Percentiles rank a stretch among this genome's conserved stretches.
Conservation (phyloP, 2,888 invertebrate genomes). For the Frankliniella intonsa region DNA sequence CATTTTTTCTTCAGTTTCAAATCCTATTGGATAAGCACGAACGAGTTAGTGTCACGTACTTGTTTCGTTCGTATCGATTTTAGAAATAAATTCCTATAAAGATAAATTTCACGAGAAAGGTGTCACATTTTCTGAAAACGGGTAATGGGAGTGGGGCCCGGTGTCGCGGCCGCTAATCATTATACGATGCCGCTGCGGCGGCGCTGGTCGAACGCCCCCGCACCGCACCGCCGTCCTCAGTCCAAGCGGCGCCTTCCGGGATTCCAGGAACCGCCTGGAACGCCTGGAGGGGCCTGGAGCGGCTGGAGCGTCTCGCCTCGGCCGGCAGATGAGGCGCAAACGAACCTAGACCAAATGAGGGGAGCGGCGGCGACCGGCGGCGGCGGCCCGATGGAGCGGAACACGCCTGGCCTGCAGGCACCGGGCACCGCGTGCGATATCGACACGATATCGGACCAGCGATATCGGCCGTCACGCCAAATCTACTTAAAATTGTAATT, state of each 20-base stretch:
- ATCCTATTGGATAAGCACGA: no score
- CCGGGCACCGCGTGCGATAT: background rate
- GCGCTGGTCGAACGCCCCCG: background rate
- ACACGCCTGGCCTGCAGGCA: background rate
- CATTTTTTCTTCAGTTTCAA: no score
- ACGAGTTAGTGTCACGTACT: no score
- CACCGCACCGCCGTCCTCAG: background rate
- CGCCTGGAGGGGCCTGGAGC: background rate
- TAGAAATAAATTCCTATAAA: no score
- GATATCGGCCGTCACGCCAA: no score
- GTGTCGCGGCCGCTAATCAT: no score
- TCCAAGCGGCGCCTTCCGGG: conserved; percentile 4
- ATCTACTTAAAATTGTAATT: no score
- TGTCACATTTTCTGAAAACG: no score
- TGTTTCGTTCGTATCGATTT: no score
- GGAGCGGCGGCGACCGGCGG: background rate
- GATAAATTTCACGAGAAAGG: no score
- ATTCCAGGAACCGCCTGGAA: background rate
- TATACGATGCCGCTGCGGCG: background rate
- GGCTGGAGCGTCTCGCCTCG: background rate
- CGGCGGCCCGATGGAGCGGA: background rate
- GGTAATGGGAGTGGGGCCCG: no score
- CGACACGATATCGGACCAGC: no score
- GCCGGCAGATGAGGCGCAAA: conserved; percentile 8
- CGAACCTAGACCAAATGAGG: conserved; percentile 21